These are phyloP conservation scores for Limnodromus scolopaceus DNA, from an alignment of 2,797 vertebrate genomes.

Conservation along the genomic window DNA sequence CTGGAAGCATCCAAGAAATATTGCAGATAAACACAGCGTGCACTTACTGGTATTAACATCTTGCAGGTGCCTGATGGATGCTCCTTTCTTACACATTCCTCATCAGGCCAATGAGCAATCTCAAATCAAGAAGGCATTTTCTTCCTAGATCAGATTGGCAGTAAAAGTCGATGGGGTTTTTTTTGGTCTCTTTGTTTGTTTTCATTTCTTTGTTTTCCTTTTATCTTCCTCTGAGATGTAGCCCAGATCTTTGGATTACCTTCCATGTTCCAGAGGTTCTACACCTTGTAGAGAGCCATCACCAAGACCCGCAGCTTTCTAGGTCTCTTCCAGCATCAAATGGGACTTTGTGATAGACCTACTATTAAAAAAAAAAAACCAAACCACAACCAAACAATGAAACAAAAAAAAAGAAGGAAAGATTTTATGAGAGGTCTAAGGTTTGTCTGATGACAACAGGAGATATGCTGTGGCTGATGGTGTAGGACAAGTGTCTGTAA, in stretches of 20 bases:
- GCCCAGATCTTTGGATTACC: neutral
- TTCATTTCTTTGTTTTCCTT: neutral
- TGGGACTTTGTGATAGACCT: neutral
- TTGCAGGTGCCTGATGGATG: neutral
- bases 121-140: neutral
- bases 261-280: neutral
- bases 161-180: fast-evolving
- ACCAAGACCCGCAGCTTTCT: neutral
- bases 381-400: neutral
- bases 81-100: neutral
- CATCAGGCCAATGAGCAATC: neutral
- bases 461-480: neutral
- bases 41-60: neutral
- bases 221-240: neutral
- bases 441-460: neutral
- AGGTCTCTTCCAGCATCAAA: neutral
- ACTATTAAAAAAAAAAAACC: neutral
- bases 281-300: neutral
- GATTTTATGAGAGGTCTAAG: neutral
- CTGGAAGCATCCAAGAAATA: neutral
- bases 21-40: neutral
- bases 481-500: neutral
- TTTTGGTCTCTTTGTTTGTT: neutral
- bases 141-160: neutral
- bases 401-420: too few relatives aligned